Base-by-base conservation (phyloP, 2,797 vertebrate genomes). In the Fratercula arctica region DNA sequence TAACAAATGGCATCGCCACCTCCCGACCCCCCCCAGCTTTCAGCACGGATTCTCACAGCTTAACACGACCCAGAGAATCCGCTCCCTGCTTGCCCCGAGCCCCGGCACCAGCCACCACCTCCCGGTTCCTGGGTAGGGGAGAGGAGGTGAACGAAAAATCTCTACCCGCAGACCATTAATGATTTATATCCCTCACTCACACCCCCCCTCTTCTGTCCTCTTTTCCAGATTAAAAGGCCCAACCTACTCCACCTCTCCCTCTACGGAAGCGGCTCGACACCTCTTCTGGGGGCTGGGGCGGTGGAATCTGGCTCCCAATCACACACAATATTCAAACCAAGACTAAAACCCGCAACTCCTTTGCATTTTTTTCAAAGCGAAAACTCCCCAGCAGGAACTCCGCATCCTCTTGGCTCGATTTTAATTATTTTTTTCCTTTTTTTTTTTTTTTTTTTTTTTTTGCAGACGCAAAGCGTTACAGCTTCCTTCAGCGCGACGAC, bases 331-430 rank as follows among this genome's bases (percentile, higher is more conserved):
- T 35, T n/a, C 43, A 19, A 70, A 64, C 25, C 20, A 25, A 29
- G 43, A 39, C 23, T 10, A 51, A 64, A 73, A 33, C 6, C 23
- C 19, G 23, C 17, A 39, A 7, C 0, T 0, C 3, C 0, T 35
- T 14, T 24, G 31, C 23, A 13, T 31, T n/a, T 45, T 37, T 37
- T 48, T 45, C 89, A 37, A 43, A 81, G 76, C 48, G 24, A 12
- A 20, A n/a, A 46, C 29, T 31, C 54, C 48, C 26, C 31, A 33
- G 17, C 19, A 13, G 19, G 43, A 56, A 17, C 54, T 29, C 56
- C 28, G n/a, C 37, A 13, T 16, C 50, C 51, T 10, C 64, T 17
- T 6, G 21, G 50, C n/a, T 57, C 33, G 14, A 43, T 31, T 45
- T 78, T 45, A 25, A 15, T 48, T 50, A 4, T 56, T 56, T 33